These are phyloP conservation scores for Tiliacea aurago DNA, from an alignment of 2,888 invertebrate species.

Conservation along the genomic window DNA sequence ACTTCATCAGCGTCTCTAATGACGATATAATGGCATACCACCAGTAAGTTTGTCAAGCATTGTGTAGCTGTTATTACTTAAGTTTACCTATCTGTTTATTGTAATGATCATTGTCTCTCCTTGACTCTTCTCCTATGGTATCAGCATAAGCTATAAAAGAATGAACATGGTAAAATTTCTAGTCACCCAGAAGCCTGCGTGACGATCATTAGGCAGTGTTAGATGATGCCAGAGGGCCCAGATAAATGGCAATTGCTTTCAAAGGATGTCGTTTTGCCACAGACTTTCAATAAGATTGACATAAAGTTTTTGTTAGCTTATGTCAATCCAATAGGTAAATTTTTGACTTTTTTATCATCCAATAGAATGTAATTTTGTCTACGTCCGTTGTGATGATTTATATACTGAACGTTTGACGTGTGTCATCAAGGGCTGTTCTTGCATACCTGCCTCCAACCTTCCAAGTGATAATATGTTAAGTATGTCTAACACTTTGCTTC, in stretches of 20 bases:
- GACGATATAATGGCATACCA: neutral
- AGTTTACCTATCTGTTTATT: neutral
- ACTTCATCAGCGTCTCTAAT: neutral
- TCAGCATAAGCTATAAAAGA: neutral
- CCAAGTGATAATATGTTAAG: slow-evolving; percentile 6
- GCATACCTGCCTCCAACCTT: neutral
- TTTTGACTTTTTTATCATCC: too few relatives aligned
- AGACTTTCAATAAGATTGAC: neutral
- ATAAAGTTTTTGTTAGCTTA: too few relatives aligned
- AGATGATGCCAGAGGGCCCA: neutral
- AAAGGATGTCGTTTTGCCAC: neutral
- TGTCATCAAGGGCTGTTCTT: neutral
- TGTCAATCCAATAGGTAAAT: too few relatives aligned
- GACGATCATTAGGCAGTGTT: neutral
- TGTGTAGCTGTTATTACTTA: neutral
- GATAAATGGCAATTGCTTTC: neutral
- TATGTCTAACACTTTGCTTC: neutral
- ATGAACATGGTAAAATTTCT: neutral
- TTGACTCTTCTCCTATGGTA: neutral
- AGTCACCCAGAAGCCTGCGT: too few relatives aligned
- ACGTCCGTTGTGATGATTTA: too few relatives aligned
- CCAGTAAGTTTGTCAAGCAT: neutral
- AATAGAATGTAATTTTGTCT: too few relatives aligned
- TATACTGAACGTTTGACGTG: too few relatives aligned
- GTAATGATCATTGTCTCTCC: neutral